Conservation (phyloP, 2,113 vertebrate genomes). For the Ancistrus triradiatus region DNA sequence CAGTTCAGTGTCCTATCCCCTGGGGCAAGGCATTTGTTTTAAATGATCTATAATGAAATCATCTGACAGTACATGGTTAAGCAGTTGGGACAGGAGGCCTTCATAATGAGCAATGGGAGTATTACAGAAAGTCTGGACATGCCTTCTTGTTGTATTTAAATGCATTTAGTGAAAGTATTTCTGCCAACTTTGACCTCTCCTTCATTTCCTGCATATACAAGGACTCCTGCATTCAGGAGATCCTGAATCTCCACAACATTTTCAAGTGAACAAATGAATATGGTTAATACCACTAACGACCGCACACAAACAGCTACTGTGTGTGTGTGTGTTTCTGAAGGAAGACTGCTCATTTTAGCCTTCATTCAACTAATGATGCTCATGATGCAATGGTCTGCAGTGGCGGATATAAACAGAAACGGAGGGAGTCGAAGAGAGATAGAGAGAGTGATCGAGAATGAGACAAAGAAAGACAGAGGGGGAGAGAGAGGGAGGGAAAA, state of each 20-base stretch:
- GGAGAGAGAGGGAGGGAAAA: not conserved
- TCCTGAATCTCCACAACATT: not conserved
- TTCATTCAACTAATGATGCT: conserved; percentile 51
- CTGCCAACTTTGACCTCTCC: no score
- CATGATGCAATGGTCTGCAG: conserved; percentile 31
- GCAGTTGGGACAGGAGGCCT: no score
- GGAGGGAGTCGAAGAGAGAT: not conserved
- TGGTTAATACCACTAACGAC: not conserved
- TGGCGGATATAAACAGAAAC: conserved; percentile 11
- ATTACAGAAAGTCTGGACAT: no score
- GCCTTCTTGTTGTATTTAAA: no score
- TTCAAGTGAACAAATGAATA: not conserved
- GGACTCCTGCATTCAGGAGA: no score
- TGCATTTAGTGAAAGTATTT: no score
- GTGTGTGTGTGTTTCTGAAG: conserved; percentile 25
- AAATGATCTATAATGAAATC: no score
- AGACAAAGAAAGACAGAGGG: conserved; percentile 3
- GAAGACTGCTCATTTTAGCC: conserved; percentile 38
- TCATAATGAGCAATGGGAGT: no score
- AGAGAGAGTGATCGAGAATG: not conserved
- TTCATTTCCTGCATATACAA: no score
- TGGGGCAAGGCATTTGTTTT: no score
- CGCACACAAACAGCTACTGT: not conserved
- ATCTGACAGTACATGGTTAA: no score
- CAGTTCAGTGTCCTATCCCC: no score